A percentile compares a stretch with the other conserved stretches of the same genome.
Conservation (phyloP, 2,113 vertebrate species). For the Tetraodon nigroviridis region DNA sequence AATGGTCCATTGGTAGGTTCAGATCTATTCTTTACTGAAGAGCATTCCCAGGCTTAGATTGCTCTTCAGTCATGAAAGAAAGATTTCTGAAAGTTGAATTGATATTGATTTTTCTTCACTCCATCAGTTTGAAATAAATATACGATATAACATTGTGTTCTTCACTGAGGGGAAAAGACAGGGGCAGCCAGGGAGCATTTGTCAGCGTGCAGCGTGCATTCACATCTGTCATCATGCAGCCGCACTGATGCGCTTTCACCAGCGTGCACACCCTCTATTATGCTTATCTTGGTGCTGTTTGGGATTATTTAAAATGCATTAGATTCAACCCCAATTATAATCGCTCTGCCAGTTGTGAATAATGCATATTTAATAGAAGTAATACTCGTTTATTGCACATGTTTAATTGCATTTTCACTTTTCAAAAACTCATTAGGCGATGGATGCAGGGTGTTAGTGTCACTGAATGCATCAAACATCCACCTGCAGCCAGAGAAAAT, state of each 20-base stretch:
- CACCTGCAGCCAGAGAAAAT: slow-evolving; percentile 6
- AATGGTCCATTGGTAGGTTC: not conserved
- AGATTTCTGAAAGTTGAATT: no score
- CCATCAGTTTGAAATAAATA: slow-evolving; percentile 6
- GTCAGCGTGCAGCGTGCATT: slow-evolving; percentile 23
- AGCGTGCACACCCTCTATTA: slow-evolving; percentile 33
- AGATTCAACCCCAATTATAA: slow-evolving; percentile 48
- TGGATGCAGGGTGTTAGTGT: slow-evolving; percentile 11
- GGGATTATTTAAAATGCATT: slow-evolving; percentile 61
- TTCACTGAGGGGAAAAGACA: not conserved
- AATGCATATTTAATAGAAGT: slow-evolving; percentile 57
- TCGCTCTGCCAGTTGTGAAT: slow-evolving; percentile 49
- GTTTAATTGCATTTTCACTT: slow-evolving; percentile 57
- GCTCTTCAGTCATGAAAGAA: no score
- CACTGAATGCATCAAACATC: slow-evolving; percentile 10
- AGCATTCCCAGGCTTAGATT: no score
- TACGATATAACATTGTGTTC: slow-evolving; percentile 4
- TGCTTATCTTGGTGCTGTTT: slow-evolving; percentile 37
- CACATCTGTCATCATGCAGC: slow-evolving; percentile 19
- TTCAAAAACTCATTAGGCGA: not conserved
- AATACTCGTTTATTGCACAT: slow-evolving; percentile 42
- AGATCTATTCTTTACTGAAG: not conserved
- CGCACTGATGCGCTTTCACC: slow-evolving; percentile 29
- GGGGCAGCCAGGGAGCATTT: slow-evolving; percentile 1
- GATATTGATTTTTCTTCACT: not conserved